Evolutionary conservation across 2,797 vertebrate genomes (phyloP), one percentile per base, ranked within the genome.

Genomic region (Triplophysa yarkandensis): DNA sequence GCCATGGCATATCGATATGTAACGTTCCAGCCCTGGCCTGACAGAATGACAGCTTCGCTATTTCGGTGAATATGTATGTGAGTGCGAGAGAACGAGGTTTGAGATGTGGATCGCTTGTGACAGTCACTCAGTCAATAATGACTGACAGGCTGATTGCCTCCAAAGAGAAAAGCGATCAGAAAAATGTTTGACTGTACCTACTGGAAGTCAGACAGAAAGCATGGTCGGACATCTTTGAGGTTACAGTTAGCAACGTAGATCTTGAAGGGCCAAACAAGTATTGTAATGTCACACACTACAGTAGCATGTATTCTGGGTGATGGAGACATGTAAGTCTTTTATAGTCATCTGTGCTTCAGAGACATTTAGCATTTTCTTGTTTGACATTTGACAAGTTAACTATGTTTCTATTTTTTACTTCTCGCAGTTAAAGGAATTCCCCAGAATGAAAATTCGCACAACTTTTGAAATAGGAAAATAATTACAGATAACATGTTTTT

Each of bases 1-100:
- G 70, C 76, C 66, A 41, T 60, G 70, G 32, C 70, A 60, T 69
- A 65, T 77, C 71, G 70, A 64, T 65, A 74, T 80, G 78, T 73
- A 21, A 25, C 65, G 50, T 64, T 43, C 62, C 57, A 63, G 27
- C 67, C 36, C 48, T 65, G 50, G 27, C 32, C 61, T 60, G 71
- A 57, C 43, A 72, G 71, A 70, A 52, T 75, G 77, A 64, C 77
- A 70, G 48, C 52, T 34, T 58, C 19, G 46, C 57, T 71, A 68
- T 75, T 60, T 75, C n/a, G 57, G 61, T 65, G 41, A 21, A 23
- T 55, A 21, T 1, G 41, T 57, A 41, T 65, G 32, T 65, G 43
- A 28, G 10, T 36, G 30, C 50, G 30, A 30, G 36, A 14, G 39
- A 63, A 57, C 36, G 34, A 44, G 50, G 60, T 64, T 68, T 54